phyloP scores from a whole-genome alignment of 1,140 invertebrate species.

The Caenorhabditis tropicalis region DNA sequence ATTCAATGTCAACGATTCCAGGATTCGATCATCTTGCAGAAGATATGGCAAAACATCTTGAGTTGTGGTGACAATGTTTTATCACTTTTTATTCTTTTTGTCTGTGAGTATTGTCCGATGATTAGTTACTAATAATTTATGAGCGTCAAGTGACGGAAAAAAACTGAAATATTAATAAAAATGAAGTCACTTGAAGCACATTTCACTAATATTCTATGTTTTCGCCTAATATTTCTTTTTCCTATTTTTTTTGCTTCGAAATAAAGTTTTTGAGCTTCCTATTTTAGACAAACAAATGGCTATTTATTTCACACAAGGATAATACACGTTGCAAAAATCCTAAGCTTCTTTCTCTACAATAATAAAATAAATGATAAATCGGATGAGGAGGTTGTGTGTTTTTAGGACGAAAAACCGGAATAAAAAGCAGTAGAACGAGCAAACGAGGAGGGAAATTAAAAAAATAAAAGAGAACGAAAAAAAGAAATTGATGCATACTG shows the following conservation, averaged over 20 bases:
- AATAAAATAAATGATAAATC: conserved; percentile 26
- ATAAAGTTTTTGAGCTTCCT: not conserved
- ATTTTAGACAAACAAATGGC: not conserved
- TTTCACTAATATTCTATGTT: conserved; percentile 30
- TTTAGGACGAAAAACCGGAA: not conserved
- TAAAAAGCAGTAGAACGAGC: not conserved
- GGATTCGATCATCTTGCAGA: conserved; percentile 36
- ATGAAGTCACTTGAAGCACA: not conserved
- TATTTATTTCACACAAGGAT: conserved; percentile 30
- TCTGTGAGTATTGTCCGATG: conserved; percentile 30
- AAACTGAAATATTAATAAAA: not conserved
- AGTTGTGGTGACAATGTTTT: not conserved
- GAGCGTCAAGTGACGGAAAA: not conserved
- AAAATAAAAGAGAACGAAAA: not conserved
- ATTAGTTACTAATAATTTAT: conserved; percentile 41
- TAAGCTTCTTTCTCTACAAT: conserved; percentile 27
- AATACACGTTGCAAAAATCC: conserved; percentile 40
- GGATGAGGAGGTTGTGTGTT: not conserved
- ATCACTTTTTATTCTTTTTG: not conserved
- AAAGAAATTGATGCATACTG: conserved; percentile 29
- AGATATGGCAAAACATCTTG: conserved; percentile 28
- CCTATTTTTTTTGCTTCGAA: not conserved
- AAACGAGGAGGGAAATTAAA: not conserved
- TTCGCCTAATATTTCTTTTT: not conserved
- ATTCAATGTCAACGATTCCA: conserved; percentile 9